These are phyloP conservation scores for Siphamia tubifer DNA, from an alignment of 2,113 vertebrate genomes.

Conservation along the genomic window DNA sequence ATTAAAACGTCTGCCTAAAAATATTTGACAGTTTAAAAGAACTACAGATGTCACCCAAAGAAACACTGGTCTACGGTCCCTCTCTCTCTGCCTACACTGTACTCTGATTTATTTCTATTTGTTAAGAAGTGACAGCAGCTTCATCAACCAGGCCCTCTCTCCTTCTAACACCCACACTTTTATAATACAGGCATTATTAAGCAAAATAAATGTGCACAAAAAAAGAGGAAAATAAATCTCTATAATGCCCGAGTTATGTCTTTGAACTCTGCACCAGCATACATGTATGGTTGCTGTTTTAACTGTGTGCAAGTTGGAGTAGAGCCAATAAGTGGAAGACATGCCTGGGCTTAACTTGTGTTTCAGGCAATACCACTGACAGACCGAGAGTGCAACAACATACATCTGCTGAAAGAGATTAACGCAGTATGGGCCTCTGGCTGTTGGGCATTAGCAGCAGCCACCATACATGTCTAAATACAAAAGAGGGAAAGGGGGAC, in stretches of 20 bases:
- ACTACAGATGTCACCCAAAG: neutral
- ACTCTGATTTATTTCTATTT: neutral
- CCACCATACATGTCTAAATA: neutral
- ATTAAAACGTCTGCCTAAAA: conserved; percentile 2
- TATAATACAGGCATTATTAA: neutral
- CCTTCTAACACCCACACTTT: neutral
- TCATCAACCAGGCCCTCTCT: neutral
- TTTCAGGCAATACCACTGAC: conserved; percentile 11
- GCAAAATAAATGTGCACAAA: neutral
- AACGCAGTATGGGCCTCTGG: conserved; percentile 14
- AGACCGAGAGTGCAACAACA: conserved; percentile 21
- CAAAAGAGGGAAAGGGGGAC: neutral
- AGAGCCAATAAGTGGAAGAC: neutral
- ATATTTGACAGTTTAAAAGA: conserved; percentile 1
- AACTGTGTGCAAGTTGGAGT: neutral
- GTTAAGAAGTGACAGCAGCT: conserved; percentile 11
- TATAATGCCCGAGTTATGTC: neutral
- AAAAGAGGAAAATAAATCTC: neutral
- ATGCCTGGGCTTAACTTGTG: conserved; percentile 31
- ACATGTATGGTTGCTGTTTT: neutral
- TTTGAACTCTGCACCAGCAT: conserved; percentile 9
- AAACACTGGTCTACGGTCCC: neutral
- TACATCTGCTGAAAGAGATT: conserved; percentile 28
- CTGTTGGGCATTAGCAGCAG: conserved; percentile 10
- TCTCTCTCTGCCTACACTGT: neutral